Conservation (phyloP, 2,113 vertebrate genomes). For the Sialia sialis region DNA sequence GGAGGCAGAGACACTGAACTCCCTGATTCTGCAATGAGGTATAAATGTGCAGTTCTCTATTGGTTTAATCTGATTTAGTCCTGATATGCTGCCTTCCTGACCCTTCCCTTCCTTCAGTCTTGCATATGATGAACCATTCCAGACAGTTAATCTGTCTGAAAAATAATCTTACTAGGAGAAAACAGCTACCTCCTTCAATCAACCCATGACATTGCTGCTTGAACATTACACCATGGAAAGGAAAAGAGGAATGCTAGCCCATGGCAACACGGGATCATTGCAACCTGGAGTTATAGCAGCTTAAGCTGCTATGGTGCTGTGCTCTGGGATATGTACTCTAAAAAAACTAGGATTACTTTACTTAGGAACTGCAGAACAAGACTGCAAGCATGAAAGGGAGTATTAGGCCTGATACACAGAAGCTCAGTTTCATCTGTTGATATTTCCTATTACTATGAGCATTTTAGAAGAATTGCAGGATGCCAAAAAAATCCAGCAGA, state of each 20-base stretch:
- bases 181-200: background rate
- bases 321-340: background rate
- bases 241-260: background rate
- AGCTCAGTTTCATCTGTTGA: background rate
- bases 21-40: background rate
- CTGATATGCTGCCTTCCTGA: background rate
- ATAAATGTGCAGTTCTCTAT: background rate
- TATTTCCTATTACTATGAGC: background rate
- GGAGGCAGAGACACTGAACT: background rate
- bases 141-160: background rate
- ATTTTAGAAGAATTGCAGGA: background rate
- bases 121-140: background rate
- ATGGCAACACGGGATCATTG: background rate
- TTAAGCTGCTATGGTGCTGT: background rate
- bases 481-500: background rate
- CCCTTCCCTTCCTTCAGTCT: background rate
- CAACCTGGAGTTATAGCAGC: background rate
- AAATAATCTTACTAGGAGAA: background rate
- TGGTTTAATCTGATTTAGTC: background rate
- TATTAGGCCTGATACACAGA: background rate
- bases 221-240: background rate
- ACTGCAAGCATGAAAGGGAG: background rate
- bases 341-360: background rate
- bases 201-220: background rate
- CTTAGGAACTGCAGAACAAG: background rate